Conservation (phyloP, 2,113 vertebrate species). For the Python bivittatus region DNA sequence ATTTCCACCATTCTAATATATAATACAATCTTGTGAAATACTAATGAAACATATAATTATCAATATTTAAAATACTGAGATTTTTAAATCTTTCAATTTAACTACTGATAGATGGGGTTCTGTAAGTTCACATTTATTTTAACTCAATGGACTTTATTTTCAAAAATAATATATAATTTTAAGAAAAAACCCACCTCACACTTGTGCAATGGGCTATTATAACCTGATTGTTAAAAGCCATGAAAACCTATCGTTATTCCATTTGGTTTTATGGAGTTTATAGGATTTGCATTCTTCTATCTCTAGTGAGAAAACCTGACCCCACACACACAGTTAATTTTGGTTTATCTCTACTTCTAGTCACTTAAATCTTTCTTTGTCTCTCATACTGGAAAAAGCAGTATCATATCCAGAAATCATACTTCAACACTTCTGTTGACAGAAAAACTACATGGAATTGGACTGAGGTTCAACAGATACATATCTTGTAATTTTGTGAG, state of each 20-base stretch:
- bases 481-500: slow-evolving; percentile 32
- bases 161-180: too few relatives aligned
- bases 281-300: slow-evolving; percentile 31
- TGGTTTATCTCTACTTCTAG: slow-evolving; percentile 36
- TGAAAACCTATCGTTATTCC: slow-evolving; percentile 39
- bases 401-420: slow-evolving; percentile 39
- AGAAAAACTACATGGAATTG: slow-evolving; percentile 37
- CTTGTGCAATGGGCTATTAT: slow-evolving; percentile 7
- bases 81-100: neutral
- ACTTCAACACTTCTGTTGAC: slow-evolving; percentile 48
- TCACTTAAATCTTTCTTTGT: slow-evolving; percentile 54
- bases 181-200: too few relatives aligned
- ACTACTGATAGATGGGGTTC: neutral
- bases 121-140: neutral
- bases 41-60: neutral
- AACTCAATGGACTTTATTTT: neutral
- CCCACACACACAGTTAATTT: slow-evolving; percentile 35
- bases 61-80: neutral
- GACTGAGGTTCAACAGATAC: slow-evolving; percentile 46
- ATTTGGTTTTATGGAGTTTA: slow-evolving; percentile 54
- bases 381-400: slow-evolving; percentile 32
- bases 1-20: neutral
- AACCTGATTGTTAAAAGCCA: slow-evolving; percentile 44
- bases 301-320: slow-evolving; percentile 38
- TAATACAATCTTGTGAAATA: neutral